Evolutionary conservation across 2,113 vertebrate species (phyloP).

Genomic region (Muntiacus reevesi): DNA sequence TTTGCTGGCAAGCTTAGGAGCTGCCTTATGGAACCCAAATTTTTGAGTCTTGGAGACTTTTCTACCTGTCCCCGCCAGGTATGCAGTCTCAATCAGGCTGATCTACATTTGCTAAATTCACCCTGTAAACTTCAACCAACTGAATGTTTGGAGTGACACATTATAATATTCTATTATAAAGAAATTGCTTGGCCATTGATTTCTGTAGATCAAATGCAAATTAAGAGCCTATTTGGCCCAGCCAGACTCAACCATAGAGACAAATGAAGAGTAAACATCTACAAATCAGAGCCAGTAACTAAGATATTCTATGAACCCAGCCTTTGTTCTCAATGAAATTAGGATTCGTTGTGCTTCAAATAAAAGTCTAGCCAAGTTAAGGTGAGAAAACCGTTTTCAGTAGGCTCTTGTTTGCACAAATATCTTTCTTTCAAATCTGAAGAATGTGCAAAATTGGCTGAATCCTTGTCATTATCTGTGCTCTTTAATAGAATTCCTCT

Average conservation of each 20-base stretch:
- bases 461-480: not conserved
- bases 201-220: not conserved
- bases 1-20: not conserved
- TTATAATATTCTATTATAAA: not conserved
- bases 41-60: not conserved
- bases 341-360: not conserved
- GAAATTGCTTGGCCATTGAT: not conserved
- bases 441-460: not conserved
- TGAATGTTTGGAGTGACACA: not conserved
- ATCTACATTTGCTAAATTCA: not conserved
- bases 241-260: not conserved
- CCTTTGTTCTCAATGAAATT: not conserved
- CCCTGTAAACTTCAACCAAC: not conserved
- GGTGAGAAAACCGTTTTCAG: not conserved
- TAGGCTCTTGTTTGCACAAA: not conserved
- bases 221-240: not conserved
- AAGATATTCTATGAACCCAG: not conserved
- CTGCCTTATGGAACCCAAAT: not conserved
- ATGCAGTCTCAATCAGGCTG: not conserved
- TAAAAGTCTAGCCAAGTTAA: not conserved
- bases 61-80: not conserved
- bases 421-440: not conserved
- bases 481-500: not conserved
- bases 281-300: not conserved
- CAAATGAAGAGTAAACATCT: not conserved